phyloP scores from a whole-genome alignment of 2,113 vertebrate species.

The Spermophilus dauricus region DNA sequence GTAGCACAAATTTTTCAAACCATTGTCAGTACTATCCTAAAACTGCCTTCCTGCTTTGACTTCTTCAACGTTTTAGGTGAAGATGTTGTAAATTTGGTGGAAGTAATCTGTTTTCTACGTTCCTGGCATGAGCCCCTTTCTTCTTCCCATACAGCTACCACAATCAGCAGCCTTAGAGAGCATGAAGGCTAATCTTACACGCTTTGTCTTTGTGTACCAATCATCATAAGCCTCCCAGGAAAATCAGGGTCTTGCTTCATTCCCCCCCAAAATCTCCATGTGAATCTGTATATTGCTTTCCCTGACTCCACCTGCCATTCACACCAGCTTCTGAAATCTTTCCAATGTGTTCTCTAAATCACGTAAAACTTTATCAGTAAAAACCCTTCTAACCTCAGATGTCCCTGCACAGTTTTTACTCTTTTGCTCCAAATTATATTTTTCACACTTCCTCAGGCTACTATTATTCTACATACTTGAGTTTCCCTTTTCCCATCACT shows the following conservation, averaged over 20 bases:
- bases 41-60: not conserved
- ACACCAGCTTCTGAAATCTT: not conserved
- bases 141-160: not conserved
- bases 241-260: not conserved
- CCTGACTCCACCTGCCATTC: not conserved
- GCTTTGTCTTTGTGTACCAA: not conserved
- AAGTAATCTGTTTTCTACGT: not conserved
- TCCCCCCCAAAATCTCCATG: fast-evolving
- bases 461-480: not conserved
- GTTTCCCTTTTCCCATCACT: not conserved
- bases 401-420: not conserved
- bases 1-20: not conserved
- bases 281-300: not conserved
- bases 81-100: not conserved
- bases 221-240: not conserved
- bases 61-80: not conserved
- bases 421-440: not conserved
- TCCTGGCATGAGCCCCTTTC: not conserved
- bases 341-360: not conserved
- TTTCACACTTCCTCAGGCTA: not conserved
- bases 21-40: not conserved
- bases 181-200: not conserved
- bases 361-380: not conserved
- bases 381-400: not conserved
- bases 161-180: not conserved